phyloP scores from a whole-genome alignment of 2,797 vertebrate species.

The Muscicapa comitata region DNA sequence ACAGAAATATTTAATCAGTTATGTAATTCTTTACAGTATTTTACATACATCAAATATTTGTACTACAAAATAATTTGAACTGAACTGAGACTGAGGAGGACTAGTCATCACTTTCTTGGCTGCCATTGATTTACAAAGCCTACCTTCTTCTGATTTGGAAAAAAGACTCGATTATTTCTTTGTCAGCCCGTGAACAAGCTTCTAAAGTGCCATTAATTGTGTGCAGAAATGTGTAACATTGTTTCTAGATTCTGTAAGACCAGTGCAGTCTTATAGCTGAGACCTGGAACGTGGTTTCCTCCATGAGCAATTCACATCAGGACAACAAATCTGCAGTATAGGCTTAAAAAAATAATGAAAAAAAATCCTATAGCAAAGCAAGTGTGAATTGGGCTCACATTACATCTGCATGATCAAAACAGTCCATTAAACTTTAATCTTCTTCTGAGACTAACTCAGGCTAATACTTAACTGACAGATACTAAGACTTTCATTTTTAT shows the following conservation, averaged over 20 bases:
- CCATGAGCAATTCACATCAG: not conserved
- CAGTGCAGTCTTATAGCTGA: not conserved
- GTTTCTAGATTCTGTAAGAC: not conserved
- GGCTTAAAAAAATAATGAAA: not conserved
- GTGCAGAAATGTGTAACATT: not conserved
- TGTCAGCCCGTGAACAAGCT: not conserved
- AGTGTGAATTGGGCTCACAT: not conserved
- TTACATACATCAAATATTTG: not conserved
- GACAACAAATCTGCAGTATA: not conserved
- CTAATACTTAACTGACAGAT: conserved; percentile 15
- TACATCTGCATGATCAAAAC: not conserved
- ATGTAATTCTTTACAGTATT: not conserved
- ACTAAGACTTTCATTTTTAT: not conserved
- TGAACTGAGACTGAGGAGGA: not conserved
- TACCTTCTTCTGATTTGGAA: not conserved
- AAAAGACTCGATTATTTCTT: not conserved
- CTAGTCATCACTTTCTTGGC: not conserved
- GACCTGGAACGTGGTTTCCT: not conserved
- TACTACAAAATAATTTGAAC: not conserved
- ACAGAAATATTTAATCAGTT: not conserved
- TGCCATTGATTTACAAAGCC: not conserved
- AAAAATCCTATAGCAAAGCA: not conserved
- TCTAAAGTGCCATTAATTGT: not conserved
- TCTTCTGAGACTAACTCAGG: conserved; percentile 13
- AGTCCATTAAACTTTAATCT: conserved; percentile 38